Percentiles rank a stretch among this genome's conserved stretches.
Conservation (phyloP, 1,140 invertebrate species). For the Telenomus remus region DNA sequence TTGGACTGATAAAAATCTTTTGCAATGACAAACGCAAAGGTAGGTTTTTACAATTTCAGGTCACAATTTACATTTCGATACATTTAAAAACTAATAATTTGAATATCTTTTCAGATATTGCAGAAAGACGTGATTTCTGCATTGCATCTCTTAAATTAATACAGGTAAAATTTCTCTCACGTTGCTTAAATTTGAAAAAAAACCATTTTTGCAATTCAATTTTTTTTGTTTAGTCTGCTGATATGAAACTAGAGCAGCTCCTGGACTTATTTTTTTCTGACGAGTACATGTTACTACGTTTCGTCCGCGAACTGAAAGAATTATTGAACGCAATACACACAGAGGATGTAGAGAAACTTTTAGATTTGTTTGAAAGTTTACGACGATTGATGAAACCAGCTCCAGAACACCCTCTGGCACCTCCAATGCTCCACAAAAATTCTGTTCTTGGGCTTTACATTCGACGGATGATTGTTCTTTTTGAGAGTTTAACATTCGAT, state of each 20-base stretch:
- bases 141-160: slow-evolving; percentile 79
- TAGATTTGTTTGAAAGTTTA: slow-evolving; percentile 79
- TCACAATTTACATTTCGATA: no score
- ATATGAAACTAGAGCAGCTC: slow-evolving; percentile 79
- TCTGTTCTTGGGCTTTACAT: slow-evolving; percentile 84
- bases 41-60: slow-evolving; percentile 50
- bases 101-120: slow-evolving; percentile 52
- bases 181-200: background rate
- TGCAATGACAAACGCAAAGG: slow-evolving; percentile 74
- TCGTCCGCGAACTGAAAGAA: slow-evolving; percentile 75
- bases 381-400: slow-evolving; percentile 73
- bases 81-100: background rate
- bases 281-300: slow-evolving; percentile 75
- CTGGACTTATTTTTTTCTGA: slow-evolving; percentile 76
- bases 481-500: slow-evolving; percentile 88
- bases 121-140: slow-evolving; percentile 77
- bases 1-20: slow-evolving; percentile 76
- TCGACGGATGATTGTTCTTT: slow-evolving; percentile 84
- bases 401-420: slow-evolving; percentile 62
- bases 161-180: slow-evolving; percentile 75
- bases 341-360: slow-evolving; percentile 78
- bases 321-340: slow-evolving; percentile 76
- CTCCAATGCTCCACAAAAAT: slow-evolving; percentile 71
- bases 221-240: slow-evolving; percentile 75
- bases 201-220: slow-evolving; percentile 3